Conservation (phyloP, 2,888 invertebrate species). For the Pachymerium ferrugineum region DNA sequence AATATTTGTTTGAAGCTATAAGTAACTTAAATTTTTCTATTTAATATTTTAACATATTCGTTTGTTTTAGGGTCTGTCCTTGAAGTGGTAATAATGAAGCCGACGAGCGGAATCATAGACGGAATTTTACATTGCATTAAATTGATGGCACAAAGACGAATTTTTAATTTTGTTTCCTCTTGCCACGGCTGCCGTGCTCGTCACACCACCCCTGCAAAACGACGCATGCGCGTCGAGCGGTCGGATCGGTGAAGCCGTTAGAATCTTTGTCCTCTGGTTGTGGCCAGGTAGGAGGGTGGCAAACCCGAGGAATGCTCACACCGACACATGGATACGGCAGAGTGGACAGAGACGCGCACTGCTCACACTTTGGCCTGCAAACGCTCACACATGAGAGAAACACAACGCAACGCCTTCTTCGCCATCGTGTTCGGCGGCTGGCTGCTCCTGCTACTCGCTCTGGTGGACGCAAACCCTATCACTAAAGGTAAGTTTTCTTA, state of each 20-base stretch:
- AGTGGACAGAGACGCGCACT: slow-evolving; percentile 3
- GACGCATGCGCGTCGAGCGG: slow-evolving; percentile 7
- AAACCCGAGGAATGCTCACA: slow-evolving; percentile 13
- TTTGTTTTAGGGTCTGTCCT: too few relatives aligned
- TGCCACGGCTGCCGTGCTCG: not conserved
- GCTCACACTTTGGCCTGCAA: not conserved
- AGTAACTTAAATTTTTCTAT: too few relatives aligned
- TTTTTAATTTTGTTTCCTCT: slow-evolving; percentile 8
- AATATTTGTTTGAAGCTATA: too few relatives aligned
- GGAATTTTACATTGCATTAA: slow-evolving; percentile 3
- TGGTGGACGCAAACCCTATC: slow-evolving; percentile 7
- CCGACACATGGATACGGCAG: slow-evolving; percentile 16
- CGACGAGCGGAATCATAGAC: not conserved
- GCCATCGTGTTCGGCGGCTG: not conserved
- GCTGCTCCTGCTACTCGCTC: not conserved
- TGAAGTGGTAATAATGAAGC: too few relatives aligned
- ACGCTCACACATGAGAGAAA: not conserved
- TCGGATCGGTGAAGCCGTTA: not conserved
- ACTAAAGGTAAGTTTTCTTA: slow-evolving; percentile 6
- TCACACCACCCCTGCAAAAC: not conserved
- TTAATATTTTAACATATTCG: too few relatives aligned
- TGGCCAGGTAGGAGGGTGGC: not conserved
- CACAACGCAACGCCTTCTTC: not conserved
- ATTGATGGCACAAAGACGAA: not conserved
- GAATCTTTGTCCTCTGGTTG: not conserved